Percentiles rank a stretch among this genome's conserved stretches.
phyloP scores from a whole-genome alignment of 2,797 vertebrate genomes.

The Eutrigla gurnardus region DNA sequence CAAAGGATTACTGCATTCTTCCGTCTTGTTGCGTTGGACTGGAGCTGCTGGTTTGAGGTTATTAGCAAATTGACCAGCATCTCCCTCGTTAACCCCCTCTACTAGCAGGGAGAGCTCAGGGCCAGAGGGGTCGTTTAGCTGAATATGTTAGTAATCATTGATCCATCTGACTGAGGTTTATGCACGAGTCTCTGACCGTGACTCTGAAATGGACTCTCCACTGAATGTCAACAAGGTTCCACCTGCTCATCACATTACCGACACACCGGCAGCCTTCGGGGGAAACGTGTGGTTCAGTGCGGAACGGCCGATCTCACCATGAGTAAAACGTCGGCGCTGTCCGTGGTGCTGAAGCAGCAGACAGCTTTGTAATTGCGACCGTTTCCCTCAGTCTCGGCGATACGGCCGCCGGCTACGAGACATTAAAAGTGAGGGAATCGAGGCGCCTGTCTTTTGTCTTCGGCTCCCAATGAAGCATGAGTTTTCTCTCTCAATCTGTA shows the following conservation, averaged over 20 bases:
- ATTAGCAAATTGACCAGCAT: not conserved
- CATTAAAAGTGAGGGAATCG: not conserved
- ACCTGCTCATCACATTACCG: no score
- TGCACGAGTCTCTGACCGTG: not conserved
- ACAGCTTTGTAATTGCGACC: not conserved
- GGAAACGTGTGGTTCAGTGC: no score
- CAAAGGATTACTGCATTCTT: not conserved
- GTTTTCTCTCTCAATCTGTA: no score
- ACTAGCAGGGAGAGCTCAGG: not conserved
- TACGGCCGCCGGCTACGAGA: not conserved
- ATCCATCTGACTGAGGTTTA: not conserved
- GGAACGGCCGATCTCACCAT: no score
- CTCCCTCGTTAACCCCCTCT: not conserved
- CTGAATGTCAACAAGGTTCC: no score
- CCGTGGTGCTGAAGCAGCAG: not conserved
- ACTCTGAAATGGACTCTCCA: not conserved
- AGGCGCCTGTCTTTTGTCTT: not conserved
- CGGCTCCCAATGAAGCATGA: no score
- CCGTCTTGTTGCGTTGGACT: not conserved
- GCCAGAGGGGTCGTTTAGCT: not conserved
- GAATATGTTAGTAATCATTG: constrained; percentile 2
- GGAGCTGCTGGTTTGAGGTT: not conserved
- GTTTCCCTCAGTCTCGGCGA: not conserved
- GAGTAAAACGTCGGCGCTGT: not conserved
- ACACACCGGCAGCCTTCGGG: no score